phyloP scores from a whole-genome alignment of 2,797 vertebrate genomes.

The Chelonia mydas region DNA sequence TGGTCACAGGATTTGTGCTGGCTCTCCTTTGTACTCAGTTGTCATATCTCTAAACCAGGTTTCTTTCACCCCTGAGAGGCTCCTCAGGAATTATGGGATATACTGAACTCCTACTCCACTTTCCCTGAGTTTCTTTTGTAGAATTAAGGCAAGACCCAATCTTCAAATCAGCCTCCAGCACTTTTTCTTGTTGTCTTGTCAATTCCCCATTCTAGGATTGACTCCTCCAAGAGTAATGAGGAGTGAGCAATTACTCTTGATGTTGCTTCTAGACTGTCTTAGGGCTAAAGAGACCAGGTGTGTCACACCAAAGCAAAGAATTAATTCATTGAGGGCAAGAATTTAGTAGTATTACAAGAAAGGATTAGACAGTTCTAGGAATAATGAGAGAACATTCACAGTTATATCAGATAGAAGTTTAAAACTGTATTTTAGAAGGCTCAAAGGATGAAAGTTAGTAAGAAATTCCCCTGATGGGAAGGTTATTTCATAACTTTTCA shows the following conservation, averaged over 20 bases:
- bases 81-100: background rate
- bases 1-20: background rate
- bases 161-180: conserved; percentile 53
- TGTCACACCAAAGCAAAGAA: conserved; percentile 69
- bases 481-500: background rate
- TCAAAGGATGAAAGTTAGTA: conserved; percentile 31
- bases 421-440: background rate
- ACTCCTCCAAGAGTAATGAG: conserved; percentile 61
- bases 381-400: conserved; percentile 41
- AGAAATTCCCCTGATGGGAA: background rate
- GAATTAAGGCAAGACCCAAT: conserved; percentile 34
- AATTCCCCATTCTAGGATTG: conserved; percentile 63
- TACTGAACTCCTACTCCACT: conserved; percentile 35
- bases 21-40: background rate
- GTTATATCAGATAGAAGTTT: conserved; percentile 52
- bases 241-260: conserved; percentile 59
- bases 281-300: conserved; percentile 66
- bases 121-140: conserved; percentile 23
- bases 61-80: background rate
- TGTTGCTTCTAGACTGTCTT: conserved; percentile 69
- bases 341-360: conserved; percentile 37
- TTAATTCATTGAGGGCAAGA: conserved; percentile 57
- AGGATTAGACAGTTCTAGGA: conserved; percentile 53
- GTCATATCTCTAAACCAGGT: conserved; percentile 4
- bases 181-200: conserved; percentile 68